Evolutionary conservation across 2,113 vertebrate species (phyloP).

Genomic region (Hemibagrus wyckioides): DNA sequence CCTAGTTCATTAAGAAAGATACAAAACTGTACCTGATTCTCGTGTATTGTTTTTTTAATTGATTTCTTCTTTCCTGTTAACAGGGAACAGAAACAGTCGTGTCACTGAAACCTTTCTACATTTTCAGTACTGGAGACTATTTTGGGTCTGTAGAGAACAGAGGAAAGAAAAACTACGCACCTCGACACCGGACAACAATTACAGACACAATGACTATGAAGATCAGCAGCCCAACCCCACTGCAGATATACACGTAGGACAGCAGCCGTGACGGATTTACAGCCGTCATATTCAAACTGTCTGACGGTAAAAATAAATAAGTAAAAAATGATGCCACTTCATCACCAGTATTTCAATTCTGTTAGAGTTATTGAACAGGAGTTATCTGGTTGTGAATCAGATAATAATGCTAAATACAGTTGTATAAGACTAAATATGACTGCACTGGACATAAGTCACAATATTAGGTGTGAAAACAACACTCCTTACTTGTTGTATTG

Average conservation of each 20-base stretch:
- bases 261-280: accelerated
- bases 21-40: slow-evolving; percentile 60
- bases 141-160: background rate
- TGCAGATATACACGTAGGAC: slow-evolving; percentile 56
- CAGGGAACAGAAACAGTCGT: background rate
- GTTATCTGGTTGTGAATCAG: background rate
- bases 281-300: accelerated
- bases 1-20: background rate
- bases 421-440: background rate
- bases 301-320: slow-evolving; percentile 18
- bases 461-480: background rate
- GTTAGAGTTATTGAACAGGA: background rate
- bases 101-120: background rate
- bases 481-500: slow-evolving; percentile 43
- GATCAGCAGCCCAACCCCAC: slow-evolving; percentile 57
- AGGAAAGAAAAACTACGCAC: slow-evolving; percentile 22
- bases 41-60: slow-evolving; percentile 49
- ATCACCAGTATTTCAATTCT: background rate
- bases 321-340: background rate
- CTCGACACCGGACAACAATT: slow-evolving; percentile 42
- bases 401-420: background rate
- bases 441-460: background rate
- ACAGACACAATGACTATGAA: slow-evolving; percentile 59
- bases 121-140: background rate
- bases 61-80: slow-evolving; percentile 44